These are phyloP conservation scores for Apis florea DNA, from an alignment of 1,140 invertebrate species.

Conservation along the genomic window DNA sequence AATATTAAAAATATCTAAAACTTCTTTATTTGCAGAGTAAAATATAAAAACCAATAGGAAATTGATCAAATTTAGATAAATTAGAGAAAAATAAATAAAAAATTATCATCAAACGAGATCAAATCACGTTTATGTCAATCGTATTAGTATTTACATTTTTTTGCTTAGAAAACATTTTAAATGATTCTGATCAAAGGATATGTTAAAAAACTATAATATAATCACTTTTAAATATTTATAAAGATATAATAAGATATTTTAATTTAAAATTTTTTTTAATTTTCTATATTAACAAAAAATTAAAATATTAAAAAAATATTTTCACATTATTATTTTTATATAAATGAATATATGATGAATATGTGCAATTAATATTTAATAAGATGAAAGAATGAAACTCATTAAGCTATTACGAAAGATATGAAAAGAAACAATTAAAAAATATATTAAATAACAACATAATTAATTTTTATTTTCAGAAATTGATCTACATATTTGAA, in stretches of 20 bases:
- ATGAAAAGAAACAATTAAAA: no score
- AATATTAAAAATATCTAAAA: constrained; percentile 12
- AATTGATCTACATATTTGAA: background rate
- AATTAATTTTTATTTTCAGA: background rate
- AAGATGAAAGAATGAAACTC: background rate
- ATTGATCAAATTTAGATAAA: background rate
- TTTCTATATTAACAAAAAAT: no score
- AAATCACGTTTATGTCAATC: constrained; percentile 25
- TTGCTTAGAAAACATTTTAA: background rate
- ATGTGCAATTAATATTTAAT: background rate
- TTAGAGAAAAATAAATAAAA: background rate
- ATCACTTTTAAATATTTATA: no score
- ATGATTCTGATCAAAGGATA: no score
- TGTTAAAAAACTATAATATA: background rate
- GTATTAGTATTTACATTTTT: constrained; percentile 9
- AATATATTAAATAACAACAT: background rate
- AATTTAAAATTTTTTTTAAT: no score
- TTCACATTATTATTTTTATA: no score
- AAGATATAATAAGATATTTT: background rate
- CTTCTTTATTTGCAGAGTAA: background rate
- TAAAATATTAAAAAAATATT: no score
- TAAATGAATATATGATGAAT: background rate
- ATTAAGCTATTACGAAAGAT: no score
- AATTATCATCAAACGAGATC: constrained; percentile 15
- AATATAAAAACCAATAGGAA: constrained; percentile 1